Evolutionary conservation across 2,888 invertebrate genomes (phyloP), one percentile per base, ranked within the genome.

Genomic region (Lasioglossum morio): DNA sequence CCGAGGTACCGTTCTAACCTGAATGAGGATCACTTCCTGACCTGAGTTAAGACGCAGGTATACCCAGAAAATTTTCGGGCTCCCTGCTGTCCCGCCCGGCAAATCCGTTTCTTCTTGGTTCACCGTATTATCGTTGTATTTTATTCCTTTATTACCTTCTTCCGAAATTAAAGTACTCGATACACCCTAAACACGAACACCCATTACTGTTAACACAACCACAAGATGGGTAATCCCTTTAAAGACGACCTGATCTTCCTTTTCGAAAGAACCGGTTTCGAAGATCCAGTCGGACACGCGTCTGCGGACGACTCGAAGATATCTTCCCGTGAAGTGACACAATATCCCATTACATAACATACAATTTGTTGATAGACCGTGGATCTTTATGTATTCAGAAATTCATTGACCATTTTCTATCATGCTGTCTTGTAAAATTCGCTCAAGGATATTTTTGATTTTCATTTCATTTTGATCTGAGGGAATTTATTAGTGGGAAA

Each of bases 161-260:
- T 5, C 23, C n/a, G 70, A 70, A 70, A 70, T 70, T 37, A 70
- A 70, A 70, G 70, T 40, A 70, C 40, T 70, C 70, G 70, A n/a
- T 19, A 30, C 5, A 12, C 37, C 40, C 40, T n/a, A 40, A 70
- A 40, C 37, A 70, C 34, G n/a, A 40, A 10, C 23, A 12, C 14
- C 40, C 70, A 70, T 70, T n/a, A 40, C 14, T 23, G 12, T 37
- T n/a, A 23, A 40, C 40, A 40, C n/a, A 40, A 70, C 37, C 40
- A 10, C 34, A 10, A n/a, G 4, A 23, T 5, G 14, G 40, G 14
- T 40, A 40, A 70, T 70, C 23, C 37, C n/a, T 69, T n/a, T n/a
- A 40, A 40, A 40, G 70, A 40, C n/a, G 70, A 70, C 12, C 12
- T n/a, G 37, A 40, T 37, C n/a, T 40, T n/a, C 14, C 7, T 70